Percentiles rank a stretch among this genome's conserved stretches.
Conservation (phyloP, 2,797 vertebrate species). For the Gambusia yucatana region DNA sequence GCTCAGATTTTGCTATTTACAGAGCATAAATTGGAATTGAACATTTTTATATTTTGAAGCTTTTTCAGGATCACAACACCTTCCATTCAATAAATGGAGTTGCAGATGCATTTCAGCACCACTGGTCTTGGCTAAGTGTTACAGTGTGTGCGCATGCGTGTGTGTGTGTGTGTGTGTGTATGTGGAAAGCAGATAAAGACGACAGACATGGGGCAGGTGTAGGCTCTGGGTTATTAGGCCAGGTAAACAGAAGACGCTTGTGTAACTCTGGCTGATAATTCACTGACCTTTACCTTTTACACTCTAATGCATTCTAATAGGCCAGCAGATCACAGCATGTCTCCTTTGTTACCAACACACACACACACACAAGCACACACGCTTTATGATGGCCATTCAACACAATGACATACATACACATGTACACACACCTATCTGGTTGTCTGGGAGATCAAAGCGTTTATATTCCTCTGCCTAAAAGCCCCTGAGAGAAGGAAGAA, state of each 20-base stretch:
- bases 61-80: conserved; percentile 22
- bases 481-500: conserved; percentile 10
- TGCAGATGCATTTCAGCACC: conserved; percentile 25
- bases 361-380: conserved; percentile 24
- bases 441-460: conserved; percentile 62
- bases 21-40: conserved; percentile 23
- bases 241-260: conserved; percentile 69
- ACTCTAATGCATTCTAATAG: conserved; percentile 76
- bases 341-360: conserved; percentile 32
- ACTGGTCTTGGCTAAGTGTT: not conserved
- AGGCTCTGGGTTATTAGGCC: conserved; percentile 64
- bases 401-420: conserved; percentile 31
- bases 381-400: conserved; percentile 20
- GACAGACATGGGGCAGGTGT: conserved; percentile 52
- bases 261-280: conserved; percentile 77
- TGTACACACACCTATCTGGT: conserved; percentile 34
- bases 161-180: conserved; percentile 6
- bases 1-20: conserved; percentile 5
- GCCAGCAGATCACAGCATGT: conserved; percentile 49
- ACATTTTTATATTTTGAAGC: conserved; percentile 35
- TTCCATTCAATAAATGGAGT: conserved; percentile 4
- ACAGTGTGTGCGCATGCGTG: not conserved
- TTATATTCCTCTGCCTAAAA: conserved; percentile 38
- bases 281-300: conserved; percentile 76
- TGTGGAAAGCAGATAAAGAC: not conserved